Base-by-base conservation (phyloP, 2,888 invertebrate genomes). In the Galeopsomyia nigrocyanea region DNA sequence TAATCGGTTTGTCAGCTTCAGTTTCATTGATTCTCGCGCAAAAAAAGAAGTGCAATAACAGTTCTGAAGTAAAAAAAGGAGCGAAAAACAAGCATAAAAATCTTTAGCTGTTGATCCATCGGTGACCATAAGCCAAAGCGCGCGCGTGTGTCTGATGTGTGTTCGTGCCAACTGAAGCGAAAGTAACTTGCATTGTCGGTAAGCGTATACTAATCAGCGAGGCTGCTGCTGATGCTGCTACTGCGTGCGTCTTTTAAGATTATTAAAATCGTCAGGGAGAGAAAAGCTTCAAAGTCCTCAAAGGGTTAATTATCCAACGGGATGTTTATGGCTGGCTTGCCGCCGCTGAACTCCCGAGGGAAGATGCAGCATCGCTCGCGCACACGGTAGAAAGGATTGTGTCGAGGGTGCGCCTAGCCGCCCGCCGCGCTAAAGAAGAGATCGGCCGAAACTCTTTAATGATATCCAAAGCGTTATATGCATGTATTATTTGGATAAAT, bases 231-330 rank as follows among this genome's bases (percentile, higher is more conserved):
- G 62, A 73, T 58, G 69, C 74, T 56, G 63, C 26, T 26, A 46
- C 47, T 22, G 50, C 49, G 13, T 19, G 14, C 71, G 60, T 69
- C 74, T 74, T 69, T 74, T 74, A 76, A 76, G 76, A 76, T 76
- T 76, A 76, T 76, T 76, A 74, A 76, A 76, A 74, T 74, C 69
- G 74, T 65, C 60, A 31, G 58, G 46, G 60, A 39, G 19, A n/a
- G 49, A 39, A 49, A 51, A 53, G 84, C 84, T 79, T 82, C 82
- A 79, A 82, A 80, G 81, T 83, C 78, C 82, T 84, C 85, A 85
- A 85, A 85, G 85, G 85, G 85, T 85, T 86, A 86, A 86, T 86
- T 85, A 85, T 84, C 81, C 82, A 79, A 78, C 83, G 78, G 82
- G 79, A 80, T 82, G 83, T 82, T 84, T 81, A 82, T 81, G 83